Percentiles rank a stretch among this genome's conserved stretches.
Evolutionary conservation across 2,888 invertebrate species (phyloP).

Genomic region (Tubulanus polymorphus): DNA sequence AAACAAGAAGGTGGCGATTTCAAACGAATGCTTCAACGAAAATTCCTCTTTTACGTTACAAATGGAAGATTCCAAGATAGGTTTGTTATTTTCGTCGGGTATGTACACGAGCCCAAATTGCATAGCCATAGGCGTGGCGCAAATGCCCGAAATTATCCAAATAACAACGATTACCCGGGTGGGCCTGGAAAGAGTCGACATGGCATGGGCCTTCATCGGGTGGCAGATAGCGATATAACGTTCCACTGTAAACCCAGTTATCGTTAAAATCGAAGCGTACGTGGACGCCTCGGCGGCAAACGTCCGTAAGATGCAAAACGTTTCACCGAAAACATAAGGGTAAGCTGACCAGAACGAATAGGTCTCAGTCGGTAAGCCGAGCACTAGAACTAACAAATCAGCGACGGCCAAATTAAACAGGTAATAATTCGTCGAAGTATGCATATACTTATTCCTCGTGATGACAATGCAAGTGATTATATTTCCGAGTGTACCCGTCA

Average conservation of each 20-base stretch:
- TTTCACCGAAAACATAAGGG: constrained; percentile 65
- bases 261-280: constrained; percentile 66
- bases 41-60: constrained; percentile 59
- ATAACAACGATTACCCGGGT: constrained; percentile 74
- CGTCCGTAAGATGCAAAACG: constrained; percentile 71
- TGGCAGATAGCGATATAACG: constrained; percentile 83
- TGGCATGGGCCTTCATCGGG: constrained; percentile 74
- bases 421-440: constrained; percentile 67
- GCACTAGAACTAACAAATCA: constrained; percentile 71
- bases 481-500: constrained; percentile 41
- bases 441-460: constrained; percentile 34
- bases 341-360: constrained; percentile 56
- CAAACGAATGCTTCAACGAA: constrained; percentile 20
- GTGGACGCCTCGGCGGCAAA: constrained; percentile 76
- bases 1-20: constrained; percentile 73
- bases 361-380: constrained; percentile 78
- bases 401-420: constrained; percentile 81
- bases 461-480: constrained; percentile 41
- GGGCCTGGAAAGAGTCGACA: constrained; percentile 78
- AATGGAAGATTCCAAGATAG: constrained; percentile 59
- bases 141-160: constrained; percentile 70
- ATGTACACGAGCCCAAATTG: constrained; percentile 67
- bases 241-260: constrained; percentile 83
- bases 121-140: constrained; percentile 64
- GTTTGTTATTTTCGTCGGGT: constrained; percentile 27